phyloP scores from a whole-genome alignment of 2,888 invertebrate genomes.

The Branchellion lobata region DNA sequence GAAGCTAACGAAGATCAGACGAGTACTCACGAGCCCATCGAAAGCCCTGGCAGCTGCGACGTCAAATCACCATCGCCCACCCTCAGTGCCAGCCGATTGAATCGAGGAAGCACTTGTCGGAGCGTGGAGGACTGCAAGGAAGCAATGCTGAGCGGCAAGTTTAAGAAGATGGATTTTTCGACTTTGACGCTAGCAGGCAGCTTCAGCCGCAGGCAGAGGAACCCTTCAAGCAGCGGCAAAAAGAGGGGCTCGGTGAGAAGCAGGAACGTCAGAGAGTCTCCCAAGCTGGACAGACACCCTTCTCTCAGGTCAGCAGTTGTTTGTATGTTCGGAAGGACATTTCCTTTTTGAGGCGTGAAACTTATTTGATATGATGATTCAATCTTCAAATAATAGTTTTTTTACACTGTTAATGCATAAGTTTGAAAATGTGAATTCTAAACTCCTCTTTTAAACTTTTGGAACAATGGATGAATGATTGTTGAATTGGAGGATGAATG shows the following conservation, averaged over 20 bases:
- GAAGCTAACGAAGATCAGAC: background rate
- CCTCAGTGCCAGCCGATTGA: background rate
- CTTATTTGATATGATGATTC: too few species aligned
- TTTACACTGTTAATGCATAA: too few species aligned
- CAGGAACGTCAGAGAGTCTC: constrained; percentile 6
- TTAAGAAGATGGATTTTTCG: constrained; percentile 30
- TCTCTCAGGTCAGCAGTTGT: constrained; percentile 19
- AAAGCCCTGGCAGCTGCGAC: background rate
- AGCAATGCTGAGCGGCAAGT: background rate
- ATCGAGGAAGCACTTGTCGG: background rate
- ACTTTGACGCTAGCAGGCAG: constrained; percentile 36
- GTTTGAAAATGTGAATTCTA: too few species aligned
- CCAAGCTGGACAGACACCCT: constrained; percentile 38
- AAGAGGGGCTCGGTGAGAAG: background rate
- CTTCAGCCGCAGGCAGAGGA: constrained; percentile 6
- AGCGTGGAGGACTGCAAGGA: background rate
- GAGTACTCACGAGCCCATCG: background rate
- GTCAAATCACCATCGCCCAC: background rate
- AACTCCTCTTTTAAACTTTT: too few species aligned
- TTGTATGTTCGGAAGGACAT: too few species aligned
- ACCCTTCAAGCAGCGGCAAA: background rate
- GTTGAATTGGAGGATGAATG: too few species aligned
- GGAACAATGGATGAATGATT: too few species aligned
- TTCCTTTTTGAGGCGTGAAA: too few species aligned
- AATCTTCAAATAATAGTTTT: too few species aligned